Conservation (phyloP, 2,797 vertebrate genomes). For the Chelonia mydas region DNA sequence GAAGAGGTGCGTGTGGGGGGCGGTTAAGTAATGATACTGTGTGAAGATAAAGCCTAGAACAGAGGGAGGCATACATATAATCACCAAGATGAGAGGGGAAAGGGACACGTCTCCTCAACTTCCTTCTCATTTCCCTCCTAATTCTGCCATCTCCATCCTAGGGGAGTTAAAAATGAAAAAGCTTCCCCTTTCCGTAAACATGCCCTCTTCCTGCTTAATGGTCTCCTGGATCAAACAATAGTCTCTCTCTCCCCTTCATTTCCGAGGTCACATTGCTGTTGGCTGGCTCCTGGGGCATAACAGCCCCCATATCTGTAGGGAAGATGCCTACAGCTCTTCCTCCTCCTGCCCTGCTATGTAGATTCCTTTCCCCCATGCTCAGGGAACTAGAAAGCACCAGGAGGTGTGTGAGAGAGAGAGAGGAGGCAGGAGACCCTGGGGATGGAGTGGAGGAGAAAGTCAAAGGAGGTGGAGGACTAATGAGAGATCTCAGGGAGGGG, state of each 20-base stretch:
- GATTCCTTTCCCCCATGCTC: background rate
- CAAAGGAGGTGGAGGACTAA: background rate
- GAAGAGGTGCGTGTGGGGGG: background rate
- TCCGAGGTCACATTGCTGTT: background rate
- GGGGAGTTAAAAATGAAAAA: background rate
- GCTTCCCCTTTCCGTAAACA: background rate
- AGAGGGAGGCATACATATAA: background rate
- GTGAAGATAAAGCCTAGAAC: background rate
- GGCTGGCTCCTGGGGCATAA: background rate
- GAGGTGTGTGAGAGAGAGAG: background rate
- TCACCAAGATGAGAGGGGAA: background rate
- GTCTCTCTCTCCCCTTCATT: background rate
- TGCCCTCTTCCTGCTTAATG: background rate
- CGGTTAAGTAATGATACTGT: background rate
- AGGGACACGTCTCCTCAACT: background rate
- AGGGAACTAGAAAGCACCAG: background rate
- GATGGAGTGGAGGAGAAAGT: background rate
- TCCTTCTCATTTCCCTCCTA: background rate
- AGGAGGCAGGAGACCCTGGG: background rate
- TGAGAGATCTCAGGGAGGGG: background rate
- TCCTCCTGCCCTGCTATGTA: background rate
- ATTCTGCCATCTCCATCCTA: background rate
- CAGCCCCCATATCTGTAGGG: background rate
- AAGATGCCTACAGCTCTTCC: background rate
- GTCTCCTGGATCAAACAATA: background rate